Base-by-base conservation (phyloP, 2,888 invertebrate genomes). In the Microplitis deprimator region DNA sequence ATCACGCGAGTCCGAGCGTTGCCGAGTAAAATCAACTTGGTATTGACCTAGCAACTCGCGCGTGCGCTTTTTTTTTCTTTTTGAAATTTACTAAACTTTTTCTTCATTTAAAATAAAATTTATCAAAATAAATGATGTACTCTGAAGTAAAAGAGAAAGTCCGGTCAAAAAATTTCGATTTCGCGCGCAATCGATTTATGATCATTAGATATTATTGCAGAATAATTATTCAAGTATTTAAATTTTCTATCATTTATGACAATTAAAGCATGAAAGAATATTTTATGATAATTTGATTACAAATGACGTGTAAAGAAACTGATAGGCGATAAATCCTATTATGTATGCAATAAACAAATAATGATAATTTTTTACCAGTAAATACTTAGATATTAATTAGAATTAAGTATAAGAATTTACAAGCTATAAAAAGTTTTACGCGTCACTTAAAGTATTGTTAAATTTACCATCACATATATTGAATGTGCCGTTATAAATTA, bases 21-120 rank as follows among this genome's bases (percentile, higher is more conserved):
- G 41, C 73, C 77, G 76, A 76, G 79, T 71, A 71, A 71, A 70
- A 39, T 20, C 62, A 20, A 61, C 62, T 78, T 81, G 81, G 79
- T 83, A 83, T 83, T 83, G 82, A 83, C 82, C 81, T 82, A 81
- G 79, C 76, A 72, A 77, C 29, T 73, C 16, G 79, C 82, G 82
- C 82, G 76, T 80, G 82, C 82, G 82, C 81, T 62, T 59, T 69
- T 79, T 73, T 75, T 77, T 68, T 10, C 39, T 67, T 73, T 72
- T 68, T 6, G 39, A 17, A 7, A 40, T 8, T 17, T n/a, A 29
- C 3, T 29, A 29, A 29, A 29, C 29, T 29, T 29, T 29, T 29
- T 29, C 29, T 29, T 29, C 0, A 29, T 29, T 29, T 29, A 3
- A 29, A 29, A 29, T 29, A 29, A 29, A 29, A 29, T 29, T 29